Conservation (phyloP, 2,797 vertebrate species). For the Gobio occitaniae region DNA sequence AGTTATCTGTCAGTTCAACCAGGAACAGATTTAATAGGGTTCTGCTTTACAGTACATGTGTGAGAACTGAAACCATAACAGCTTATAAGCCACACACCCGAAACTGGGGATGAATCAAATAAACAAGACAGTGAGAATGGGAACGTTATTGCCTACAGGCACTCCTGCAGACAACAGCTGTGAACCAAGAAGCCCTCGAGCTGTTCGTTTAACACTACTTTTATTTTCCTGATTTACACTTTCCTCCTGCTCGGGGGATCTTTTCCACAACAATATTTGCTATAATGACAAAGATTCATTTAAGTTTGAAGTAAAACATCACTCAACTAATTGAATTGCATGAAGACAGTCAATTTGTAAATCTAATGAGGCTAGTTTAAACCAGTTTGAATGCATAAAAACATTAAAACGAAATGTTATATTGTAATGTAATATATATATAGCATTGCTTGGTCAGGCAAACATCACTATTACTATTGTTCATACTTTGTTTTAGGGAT, state of each 20-base stretch:
- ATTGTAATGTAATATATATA: neutral
- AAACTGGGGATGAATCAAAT: constrained; percentile 55
- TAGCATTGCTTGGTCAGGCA: neutral
- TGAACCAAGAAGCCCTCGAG: constrained; percentile 64
- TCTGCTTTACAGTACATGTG: constrained; percentile 28
- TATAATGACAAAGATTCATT: neutral
- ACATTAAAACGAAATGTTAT: neutral
- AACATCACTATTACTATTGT: neutral
- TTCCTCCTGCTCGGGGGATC: neutral
- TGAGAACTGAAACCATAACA: constrained; percentile 58
- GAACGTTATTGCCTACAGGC: constrained; percentile 73
- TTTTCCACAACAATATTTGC: neutral
- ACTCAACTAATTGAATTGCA: neutral
- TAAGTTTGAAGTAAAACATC: neutral
- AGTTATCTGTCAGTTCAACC: constrained; percentile 20
- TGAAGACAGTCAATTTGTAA: neutral
- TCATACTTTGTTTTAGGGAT: neutral
- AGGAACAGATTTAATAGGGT: constrained; percentile 24
- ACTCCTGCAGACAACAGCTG: constrained; percentile 56
- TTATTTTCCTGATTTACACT: constrained; percentile 41
- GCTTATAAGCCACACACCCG: constrained; percentile 56
- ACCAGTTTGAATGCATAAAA: neutral
- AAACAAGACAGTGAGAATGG: constrained; percentile 61
- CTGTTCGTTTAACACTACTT: constrained; percentile 71
- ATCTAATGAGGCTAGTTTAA: neutral